Evolutionary conservation across 2,888 invertebrate genomes (phyloP).

Genomic region (Palloptera scutellata): DNA sequence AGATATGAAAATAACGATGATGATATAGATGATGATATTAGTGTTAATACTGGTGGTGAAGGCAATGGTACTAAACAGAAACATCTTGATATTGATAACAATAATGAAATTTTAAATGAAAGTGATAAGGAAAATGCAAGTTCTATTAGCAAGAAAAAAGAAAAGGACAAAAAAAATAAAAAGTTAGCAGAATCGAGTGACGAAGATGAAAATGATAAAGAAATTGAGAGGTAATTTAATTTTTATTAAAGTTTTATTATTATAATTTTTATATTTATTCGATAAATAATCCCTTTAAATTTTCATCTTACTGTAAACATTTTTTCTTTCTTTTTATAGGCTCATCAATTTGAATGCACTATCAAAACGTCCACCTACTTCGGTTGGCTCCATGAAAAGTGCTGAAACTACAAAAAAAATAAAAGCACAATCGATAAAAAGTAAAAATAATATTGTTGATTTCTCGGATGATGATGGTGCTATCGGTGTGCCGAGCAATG

Average conservation of each 20-base stretch:
- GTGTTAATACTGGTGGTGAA: slow-evolving; percentile 16
- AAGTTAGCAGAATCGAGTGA: slow-evolving; percentile 25
- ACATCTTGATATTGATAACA: slow-evolving; percentile 15
- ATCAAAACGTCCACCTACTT: slow-evolving; percentile 39
- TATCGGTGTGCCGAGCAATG: slow-evolving; percentile 44
- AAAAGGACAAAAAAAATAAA: slow-evolving; percentile 36
- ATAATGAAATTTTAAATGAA: slow-evolving; percentile 40
- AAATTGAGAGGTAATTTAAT: slow-evolving; percentile 54
- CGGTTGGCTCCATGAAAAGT: slow-evolving; percentile 25
- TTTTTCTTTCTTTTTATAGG: slow-evolving; percentile 39
- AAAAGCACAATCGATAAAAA: slow-evolving; percentile 35
- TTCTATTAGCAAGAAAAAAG: slow-evolving; percentile 21
- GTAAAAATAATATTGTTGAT: slow-evolving; percentile 17
- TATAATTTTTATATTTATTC: background rate
- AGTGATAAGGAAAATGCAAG: slow-evolving; percentile 47
- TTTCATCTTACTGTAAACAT: background rate
- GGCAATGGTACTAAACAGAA: slow-evolving; percentile 10
- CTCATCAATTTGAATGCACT: slow-evolving; percentile 55
- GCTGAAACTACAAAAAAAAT: slow-evolving; percentile 32
- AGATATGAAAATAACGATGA: slow-evolving; percentile 18
- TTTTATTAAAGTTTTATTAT: background rate
- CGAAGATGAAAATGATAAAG: slow-evolving; percentile 54
- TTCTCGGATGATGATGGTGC: slow-evolving; percentile 44
- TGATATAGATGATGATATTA: slow-evolving; percentile 28
- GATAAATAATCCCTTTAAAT: background rate